Conservation (phyloP, 2,888 invertebrate species). For the Cantharis nigra region DNA sequence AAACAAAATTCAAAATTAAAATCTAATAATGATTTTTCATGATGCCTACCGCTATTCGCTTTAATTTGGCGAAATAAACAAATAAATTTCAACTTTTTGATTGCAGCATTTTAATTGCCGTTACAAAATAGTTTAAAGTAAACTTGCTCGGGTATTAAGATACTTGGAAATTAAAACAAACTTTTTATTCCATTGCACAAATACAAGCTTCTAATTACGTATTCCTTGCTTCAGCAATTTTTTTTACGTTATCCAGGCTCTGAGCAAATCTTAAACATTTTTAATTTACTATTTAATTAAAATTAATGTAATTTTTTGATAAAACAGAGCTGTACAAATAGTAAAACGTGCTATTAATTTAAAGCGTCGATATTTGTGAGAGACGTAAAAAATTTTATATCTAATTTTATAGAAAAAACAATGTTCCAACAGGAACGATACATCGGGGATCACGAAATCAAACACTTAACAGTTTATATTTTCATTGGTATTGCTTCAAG, state of each 20-base stretch:
- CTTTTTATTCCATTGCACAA: not conserved
- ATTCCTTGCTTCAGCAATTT: not conserved
- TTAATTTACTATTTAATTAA: not conserved
- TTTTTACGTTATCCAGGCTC: not conserved
- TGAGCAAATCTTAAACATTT: not conserved
- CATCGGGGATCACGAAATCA: not conserved
- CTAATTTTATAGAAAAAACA: not conserved
- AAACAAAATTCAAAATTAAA: constrained; percentile 24
- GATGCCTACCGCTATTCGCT: not conserved
- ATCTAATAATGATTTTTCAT: not conserved
- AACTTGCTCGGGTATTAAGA: not conserved
- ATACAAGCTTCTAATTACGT: not conserved
- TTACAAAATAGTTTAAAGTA: not conserved
- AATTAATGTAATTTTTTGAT: not conserved
- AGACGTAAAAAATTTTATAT: not conserved
- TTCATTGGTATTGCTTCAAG: not conserved
- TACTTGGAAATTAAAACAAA: not conserved
- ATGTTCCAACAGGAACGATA: not conserved
- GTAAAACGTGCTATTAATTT: not conserved
- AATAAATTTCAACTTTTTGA: not conserved
- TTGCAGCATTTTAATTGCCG: not conserved
- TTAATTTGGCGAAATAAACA: not conserved
- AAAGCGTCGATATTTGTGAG: not conserved
- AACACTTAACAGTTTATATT: not conserved
- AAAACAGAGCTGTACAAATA: not conserved